These are phyloP conservation scores for Axinella damicornis DNA, from an alignment of 37 sponge, comb jelly and placozoan species.

Conservation along the genomic window DNA sequence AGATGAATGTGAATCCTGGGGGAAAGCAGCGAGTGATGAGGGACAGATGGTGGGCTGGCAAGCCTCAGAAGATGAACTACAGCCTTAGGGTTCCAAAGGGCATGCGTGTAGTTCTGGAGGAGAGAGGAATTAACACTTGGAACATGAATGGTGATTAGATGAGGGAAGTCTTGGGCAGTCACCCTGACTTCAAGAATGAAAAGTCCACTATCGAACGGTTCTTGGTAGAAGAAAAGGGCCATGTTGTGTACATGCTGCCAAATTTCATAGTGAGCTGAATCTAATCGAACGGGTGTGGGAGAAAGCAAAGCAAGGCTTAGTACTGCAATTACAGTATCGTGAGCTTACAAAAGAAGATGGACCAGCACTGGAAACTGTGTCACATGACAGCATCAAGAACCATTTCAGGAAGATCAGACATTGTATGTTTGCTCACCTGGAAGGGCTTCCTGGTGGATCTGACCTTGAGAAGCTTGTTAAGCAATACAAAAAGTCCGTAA, in stretches of 20 bases:
- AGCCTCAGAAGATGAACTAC: too few relatives aligned
- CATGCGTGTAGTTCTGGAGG: too few relatives aligned
- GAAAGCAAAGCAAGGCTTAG: slow-evolving; percentile 6
- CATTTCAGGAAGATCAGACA: slow-evolving; percentile 21
- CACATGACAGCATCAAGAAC: slow-evolving; percentile 23
- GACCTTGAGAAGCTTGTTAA: slow-evolving; percentile 39
- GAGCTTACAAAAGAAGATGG: slow-evolving; percentile 8
- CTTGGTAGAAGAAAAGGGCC: too few relatives aligned
- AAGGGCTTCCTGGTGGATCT: slow-evolving; percentile 54
- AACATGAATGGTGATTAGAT: too few relatives aligned
- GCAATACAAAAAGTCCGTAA: background rate
- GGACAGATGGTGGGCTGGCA: too few relatives aligned
- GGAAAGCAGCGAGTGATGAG: too few relatives aligned
- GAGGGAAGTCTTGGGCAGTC: too few relatives aligned
- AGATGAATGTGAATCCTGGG: too few relatives aligned
- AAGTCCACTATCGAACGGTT: too few relatives aligned
- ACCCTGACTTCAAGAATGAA: too few relatives aligned
- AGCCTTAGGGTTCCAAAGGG: too few relatives aligned
- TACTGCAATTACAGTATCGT: slow-evolving; percentile 32
- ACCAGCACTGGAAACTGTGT: slow-evolving; percentile 37
- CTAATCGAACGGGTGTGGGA: slow-evolving; percentile 50
- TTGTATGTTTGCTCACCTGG: slow-evolving; percentile 56
- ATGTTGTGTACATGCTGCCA: slow-evolving; percentile 56
- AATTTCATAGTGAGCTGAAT: slow-evolving; percentile 57
- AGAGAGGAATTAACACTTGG: too few relatives aligned